Percentiles rank a stretch among this genome's conserved stretches.
Conservation (phyloP, 37 sponge, comb jelly and placozoan genomes). For the Hexactinellida sp. region DNA sequence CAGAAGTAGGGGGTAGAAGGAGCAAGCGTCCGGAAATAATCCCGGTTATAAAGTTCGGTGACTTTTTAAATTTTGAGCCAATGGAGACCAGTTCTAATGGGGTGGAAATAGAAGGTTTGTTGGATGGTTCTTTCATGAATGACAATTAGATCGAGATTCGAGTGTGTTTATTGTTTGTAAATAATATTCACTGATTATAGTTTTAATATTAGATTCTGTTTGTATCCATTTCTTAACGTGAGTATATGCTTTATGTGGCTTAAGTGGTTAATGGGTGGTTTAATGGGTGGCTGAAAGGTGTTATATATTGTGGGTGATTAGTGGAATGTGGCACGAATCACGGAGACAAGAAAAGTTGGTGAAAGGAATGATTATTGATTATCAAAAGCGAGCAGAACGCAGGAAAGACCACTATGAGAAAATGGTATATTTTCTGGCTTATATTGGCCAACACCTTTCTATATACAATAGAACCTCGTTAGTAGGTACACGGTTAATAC, state of each 20-base stretch:
- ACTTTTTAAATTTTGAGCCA: not conserved
- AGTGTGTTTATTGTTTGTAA: not conserved
- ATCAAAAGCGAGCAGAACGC: constrained; percentile 78
- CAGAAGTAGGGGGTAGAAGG: not conserved
- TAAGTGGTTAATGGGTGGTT: not conserved
- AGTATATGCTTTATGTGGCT: not conserved
- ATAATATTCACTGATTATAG: not conserved
- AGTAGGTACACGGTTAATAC: too few species aligned
- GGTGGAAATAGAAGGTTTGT: not conserved
- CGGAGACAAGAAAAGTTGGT: constrained; percentile 84
- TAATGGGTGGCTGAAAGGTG: not conserved
- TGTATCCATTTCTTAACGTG: not conserved
- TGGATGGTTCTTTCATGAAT: too few species aligned
- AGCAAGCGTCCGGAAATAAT: not conserved
- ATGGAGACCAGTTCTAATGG: not conserved
- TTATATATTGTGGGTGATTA: not conserved
- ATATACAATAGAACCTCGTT: too few species aligned
- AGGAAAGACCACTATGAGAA: constrained; percentile 68
- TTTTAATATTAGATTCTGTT: not conserved
- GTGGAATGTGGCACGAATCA: constrained; percentile 91
- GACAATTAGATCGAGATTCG: too few species aligned
- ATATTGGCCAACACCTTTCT: too few species aligned
- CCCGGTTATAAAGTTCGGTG: not conserved
- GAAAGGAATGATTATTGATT: constrained; percentile 72
- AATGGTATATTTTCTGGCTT: constrained; percentile 33